These are phyloP conservation scores for Tiaroga cobitis DNA, from an alignment of 2,797 vertebrate genomes.

Conservation along the genomic window DNA sequence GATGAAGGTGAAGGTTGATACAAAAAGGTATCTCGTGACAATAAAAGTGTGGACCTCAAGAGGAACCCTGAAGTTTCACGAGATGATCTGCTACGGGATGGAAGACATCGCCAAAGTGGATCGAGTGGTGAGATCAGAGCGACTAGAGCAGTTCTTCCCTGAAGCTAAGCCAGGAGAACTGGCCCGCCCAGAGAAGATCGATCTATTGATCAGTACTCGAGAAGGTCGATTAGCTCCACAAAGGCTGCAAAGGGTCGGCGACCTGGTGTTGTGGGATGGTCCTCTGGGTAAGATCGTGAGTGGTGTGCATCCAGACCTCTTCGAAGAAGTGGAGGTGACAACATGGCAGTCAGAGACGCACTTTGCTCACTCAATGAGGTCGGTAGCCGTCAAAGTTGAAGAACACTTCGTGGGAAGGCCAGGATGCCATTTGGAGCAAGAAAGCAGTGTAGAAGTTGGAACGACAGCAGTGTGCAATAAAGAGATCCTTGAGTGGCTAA, in stretches of 20 bases:
- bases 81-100: no score
- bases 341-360: not conserved
- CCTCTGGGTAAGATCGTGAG: not conserved
- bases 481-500: no score
- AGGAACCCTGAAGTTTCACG: no score
- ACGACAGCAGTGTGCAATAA: not conserved
- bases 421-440: not conserved
- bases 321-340: not conserved
- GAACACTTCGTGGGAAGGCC: not conserved
- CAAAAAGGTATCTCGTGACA: not conserved
- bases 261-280: conserved; percentile 15
- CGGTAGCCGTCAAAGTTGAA: not conserved
- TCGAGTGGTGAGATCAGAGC: no score
- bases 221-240: not conserved
- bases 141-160: not conserved
- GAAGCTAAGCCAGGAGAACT: not conserved
- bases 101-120: no score
- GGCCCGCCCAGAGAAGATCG: not conserved
- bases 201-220: not conserved
- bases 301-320: conserved; percentile 15
- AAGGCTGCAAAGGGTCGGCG: not conserved
- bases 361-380: not conserved
- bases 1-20: not conserved
- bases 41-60: no score
- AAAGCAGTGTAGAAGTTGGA: not conserved